phyloP scores from a whole-genome alignment of 2,113 vertebrate genomes.

The cattle (Bos taurus) region DNA sequence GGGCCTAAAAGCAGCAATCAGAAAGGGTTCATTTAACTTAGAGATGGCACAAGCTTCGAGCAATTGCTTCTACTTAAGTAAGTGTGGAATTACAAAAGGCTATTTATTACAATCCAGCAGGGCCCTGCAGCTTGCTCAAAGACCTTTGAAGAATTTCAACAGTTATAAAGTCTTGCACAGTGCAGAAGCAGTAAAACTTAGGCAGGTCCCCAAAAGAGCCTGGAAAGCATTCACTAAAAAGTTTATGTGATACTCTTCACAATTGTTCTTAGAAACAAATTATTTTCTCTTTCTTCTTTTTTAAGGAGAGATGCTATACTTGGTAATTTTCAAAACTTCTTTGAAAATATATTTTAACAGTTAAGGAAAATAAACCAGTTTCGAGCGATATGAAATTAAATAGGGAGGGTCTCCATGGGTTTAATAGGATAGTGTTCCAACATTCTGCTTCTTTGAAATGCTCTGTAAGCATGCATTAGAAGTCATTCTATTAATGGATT shows the following conservation, averaged over 20 bases:
- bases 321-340: constrained; percentile 28
- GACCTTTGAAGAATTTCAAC: constrained; percentile 56
- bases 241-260: background rate
- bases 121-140: constrained; percentile 24
- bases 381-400: background rate
- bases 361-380: constrained; percentile 6
- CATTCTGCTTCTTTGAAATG: constrained; percentile 6
- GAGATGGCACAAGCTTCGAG: constrained; percentile 65
- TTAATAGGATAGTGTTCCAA: background rate
- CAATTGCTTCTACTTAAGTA: constrained; percentile 59
- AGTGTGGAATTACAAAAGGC: constrained; percentile 69
- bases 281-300: background rate
- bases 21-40: constrained; percentile 64
- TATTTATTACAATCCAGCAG: constrained; percentile 59
- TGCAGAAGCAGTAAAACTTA: constrained; percentile 27
- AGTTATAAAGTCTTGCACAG: background rate
- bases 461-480: background rate
- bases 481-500: background rate
- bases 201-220: background rate
- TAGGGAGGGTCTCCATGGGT: background rate
- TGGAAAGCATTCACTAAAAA: constrained; percentile 27
- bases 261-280: background rate
- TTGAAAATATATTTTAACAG: constrained; percentile 9
- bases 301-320: background rate
- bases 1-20: constrained; percentile 67